Evolutionary conservation across 2,888 invertebrate species (phyloP).

Genomic region (Nephrotoma appendiculata): DNA sequence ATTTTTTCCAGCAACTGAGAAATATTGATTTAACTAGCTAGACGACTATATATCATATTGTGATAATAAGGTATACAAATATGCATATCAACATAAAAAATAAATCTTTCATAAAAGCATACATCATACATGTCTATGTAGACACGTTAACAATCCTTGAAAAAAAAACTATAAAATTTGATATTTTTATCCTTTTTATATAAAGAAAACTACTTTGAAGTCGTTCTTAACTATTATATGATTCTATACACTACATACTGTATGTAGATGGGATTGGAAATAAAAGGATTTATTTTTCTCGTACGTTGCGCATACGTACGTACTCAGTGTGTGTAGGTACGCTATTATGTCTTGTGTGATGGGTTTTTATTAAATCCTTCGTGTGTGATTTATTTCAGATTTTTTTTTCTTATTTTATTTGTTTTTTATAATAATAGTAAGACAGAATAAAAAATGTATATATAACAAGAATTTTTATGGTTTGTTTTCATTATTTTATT

Average conservation of each 20-base stretch:
- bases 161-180: not conserved
- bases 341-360: not conserved
- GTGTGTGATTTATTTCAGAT: not conserved
- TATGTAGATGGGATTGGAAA: not conserved
- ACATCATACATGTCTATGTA: not conserved
- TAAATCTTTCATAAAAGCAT: not conserved
- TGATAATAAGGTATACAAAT: not conserved
- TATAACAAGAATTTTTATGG: not conserved
- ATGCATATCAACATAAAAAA: not conserved
- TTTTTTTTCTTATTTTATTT: not conserved
- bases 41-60: not conserved
- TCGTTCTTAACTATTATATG: not conserved
- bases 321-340: not conserved
- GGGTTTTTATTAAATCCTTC: not conserved
- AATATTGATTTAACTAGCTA: not conserved
- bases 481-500: not conserved
- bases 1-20: not conserved
- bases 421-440: not conserved
- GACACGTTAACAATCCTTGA: not conserved
- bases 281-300: not conserved
- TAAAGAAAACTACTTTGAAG: not conserved
- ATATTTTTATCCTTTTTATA: not conserved
- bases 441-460: not conserved
- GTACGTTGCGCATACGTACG: not conserved
- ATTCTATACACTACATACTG: not conserved